These are phyloP conservation scores for Astur gentilis DNA, from an alignment of 2,113 vertebrate genomes.

Conservation along the genomic window DNA sequence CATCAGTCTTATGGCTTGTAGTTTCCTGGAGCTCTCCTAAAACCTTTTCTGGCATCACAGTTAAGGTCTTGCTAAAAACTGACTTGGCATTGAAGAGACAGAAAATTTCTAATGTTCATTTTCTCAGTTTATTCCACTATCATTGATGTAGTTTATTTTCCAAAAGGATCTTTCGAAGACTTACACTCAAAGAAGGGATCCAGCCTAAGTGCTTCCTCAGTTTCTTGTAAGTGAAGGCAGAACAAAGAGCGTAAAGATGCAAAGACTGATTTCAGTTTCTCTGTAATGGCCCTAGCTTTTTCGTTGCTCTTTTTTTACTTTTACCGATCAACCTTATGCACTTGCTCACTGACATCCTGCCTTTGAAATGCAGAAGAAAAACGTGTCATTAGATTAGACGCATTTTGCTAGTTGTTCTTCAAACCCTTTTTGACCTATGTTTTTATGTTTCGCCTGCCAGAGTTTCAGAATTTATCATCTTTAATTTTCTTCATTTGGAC, in stretches of 20 bases:
- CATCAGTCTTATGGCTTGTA: background rate
- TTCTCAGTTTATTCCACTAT: background rate
- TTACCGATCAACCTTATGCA: background rate
- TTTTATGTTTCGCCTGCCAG: background rate
- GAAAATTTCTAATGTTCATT: background rate
- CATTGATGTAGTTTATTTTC: background rate
- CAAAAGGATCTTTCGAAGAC: background rate
- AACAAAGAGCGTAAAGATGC: background rate
- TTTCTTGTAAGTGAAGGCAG: background rate
- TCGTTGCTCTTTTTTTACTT: background rate
- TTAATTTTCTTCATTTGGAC: background rate
- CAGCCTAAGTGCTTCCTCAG: background rate
- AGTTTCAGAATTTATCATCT: background rate
- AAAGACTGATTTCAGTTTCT: background rate
- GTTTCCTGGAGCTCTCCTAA: background rate
- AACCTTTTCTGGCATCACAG: background rate
- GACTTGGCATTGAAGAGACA: background rate
- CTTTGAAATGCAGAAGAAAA: background rate
- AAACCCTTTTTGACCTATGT: background rate
- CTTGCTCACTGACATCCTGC: background rate
- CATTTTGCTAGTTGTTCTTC: background rate
- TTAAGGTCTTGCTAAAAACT: background rate
- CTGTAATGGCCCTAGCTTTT: background rate
- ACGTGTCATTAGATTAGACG: background rate
- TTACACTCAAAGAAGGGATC: background rate